Evolutionary conservation across 2,797 vertebrate species (phyloP), one percentile per base, ranked within the genome.

Genomic region (Parauchenoglanis ngamensis): DNA sequence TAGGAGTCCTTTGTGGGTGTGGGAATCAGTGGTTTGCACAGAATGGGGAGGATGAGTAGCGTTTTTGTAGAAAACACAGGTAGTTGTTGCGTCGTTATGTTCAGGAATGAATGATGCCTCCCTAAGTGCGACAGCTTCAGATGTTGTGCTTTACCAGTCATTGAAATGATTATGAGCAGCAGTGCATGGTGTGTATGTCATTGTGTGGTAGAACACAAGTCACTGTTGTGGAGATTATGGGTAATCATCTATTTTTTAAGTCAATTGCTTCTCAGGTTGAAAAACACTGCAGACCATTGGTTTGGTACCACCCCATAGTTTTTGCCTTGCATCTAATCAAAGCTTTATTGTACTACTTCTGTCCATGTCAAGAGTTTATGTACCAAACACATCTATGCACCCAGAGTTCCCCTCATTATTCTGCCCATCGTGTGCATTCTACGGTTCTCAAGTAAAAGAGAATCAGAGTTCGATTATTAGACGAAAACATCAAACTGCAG

Each of bases 211-310:
- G 90, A 85, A 83, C 89, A 91, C 88, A 87, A 90, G 91, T 93
- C 88, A 90, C 86, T 88, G 83, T 84, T 89, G 76, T 89, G 88
- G 86, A 89, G 90, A 82, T 91, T 90, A 90, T 91, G 92, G 91
- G 92, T 92, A 91, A 93, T 91, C 89, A 92, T 93, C 91, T 91
- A 91, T 91, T 85, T 94, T 92, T 92, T 87, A 77, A 89, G 63
- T 89, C 88, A 92, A 92, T 92, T 91, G 93, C 93, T 95, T 95
- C 94, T 95, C 94, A 96, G 96, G 95, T 96, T 94, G 93, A 96
- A 95, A 86, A 79, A 93, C 92, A 95, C 93, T 94, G 94, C 94
- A 95, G 90, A 91, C 86, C 89, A 86, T 89, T 86, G 85, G 46
- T 90, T 90, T 68, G 88, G 86, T 93, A 92, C 94, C 90, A 93